Evolutionary conservation across 2,888 invertebrate species (phyloP), one percentile per base, ranked within the genome.

Genomic region (Callimorpha dominula): DNA sequence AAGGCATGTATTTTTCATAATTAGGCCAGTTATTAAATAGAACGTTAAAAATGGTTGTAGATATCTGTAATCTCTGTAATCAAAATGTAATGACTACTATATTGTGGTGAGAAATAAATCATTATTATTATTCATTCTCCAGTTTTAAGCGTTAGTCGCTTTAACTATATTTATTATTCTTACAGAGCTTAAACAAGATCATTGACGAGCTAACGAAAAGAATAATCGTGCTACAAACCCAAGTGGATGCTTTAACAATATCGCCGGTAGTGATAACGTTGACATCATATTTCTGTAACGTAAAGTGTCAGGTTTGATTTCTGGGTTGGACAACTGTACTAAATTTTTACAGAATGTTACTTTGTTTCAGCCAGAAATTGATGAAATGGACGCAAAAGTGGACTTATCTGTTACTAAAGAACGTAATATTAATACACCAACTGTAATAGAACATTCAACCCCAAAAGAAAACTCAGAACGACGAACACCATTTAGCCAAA

Each of bases 151-250:
- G 43, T 46, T 4, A 46, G 43, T 46, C 43, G 6, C 43, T 46
- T 9, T 46, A 46, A 8, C 6, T 46, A 46, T 46, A 46, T 31
- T 20, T 65, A 8, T n/a, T 65, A 12, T 63, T 12, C 12, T 81
- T 82, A 31, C 78, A 89, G 89, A 71, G 60, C 57, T 64, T 82
- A 68, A 68, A 77, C 6, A 83, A 79, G 70, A 63, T 84, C 0
- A 89, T 89, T 17, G 72, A 77, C 70, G 85, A 88, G 43, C 81
- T 90, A 52, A 70, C 88, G 65, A 80, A 86, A 17, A 89, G 86
- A 79, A 88, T 93, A 71, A 78, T 84, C 2, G 86, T 89, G n/a
- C 82, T 94, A 6, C 92, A 93, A 82, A 75, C 78, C 1, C 88
- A 92, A 79, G 74, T 93, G 20, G 88, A 92, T 57, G 46, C 54